Conservation (phyloP, 1,140 invertebrate species). For the Stenopsyche tienmushanensis region DNA sequence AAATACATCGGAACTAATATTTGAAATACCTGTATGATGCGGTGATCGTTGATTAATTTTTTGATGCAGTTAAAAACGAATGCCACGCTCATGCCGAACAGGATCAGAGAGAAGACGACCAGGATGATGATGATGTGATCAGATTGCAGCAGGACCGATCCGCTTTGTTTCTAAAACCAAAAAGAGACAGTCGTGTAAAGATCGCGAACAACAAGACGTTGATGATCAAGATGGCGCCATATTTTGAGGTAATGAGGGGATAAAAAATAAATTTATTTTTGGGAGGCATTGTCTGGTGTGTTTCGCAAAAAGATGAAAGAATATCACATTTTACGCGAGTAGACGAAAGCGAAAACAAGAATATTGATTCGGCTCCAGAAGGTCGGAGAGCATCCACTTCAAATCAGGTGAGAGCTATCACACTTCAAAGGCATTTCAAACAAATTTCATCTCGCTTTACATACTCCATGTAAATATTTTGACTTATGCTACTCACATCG, state of each 20-base stretch:
- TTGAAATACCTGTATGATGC: slow-evolving; percentile 82
- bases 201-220: not conserved
- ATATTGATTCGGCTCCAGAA: too few species aligned
- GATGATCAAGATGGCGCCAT: too few species aligned
- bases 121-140: slow-evolving; percentile 83
- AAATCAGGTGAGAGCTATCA: too few species aligned
- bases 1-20: too few species aligned
- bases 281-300: not conserved
- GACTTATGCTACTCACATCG: slow-evolving; percentile 57
- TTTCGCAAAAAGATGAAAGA: slow-evolving; percentile 4
- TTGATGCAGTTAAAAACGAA: slow-evolving; percentile 83
- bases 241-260: too few species aligned
- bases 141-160: slow-evolving; percentile 53
- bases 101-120: slow-evolving; percentile 83
- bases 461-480: not conserved
- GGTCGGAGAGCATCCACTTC: too few species aligned
- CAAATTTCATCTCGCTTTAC: not conserved
- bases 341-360: too few species aligned
- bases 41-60: slow-evolving; percentile 80
- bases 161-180: slow-evolving; percentile 55
- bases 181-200: too few species aligned
- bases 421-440: not conserved
- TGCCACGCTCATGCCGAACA: slow-evolving; percentile 83
- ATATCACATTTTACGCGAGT: too few species aligned
- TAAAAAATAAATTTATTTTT: not conserved